phyloP scores from a whole-genome alignment of 2,888 invertebrate species.

The Patella caerulea region DNA sequence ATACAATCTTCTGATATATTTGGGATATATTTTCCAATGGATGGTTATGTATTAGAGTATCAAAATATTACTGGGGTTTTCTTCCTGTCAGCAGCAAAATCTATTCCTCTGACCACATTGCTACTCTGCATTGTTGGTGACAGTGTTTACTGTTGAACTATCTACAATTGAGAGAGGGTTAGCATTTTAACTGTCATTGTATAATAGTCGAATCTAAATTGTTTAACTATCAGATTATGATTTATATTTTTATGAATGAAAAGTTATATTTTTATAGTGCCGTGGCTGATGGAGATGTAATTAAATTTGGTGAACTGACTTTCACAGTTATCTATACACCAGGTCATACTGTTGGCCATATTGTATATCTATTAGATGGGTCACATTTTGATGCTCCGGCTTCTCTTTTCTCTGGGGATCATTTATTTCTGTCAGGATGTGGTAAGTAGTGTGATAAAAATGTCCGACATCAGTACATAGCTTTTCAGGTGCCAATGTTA shows the following conservation, averaged over 20 bases:
- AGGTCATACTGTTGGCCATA: constrained; percentile 69
- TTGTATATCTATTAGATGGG: constrained; percentile 64
- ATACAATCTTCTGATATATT: too few relatives aligned
- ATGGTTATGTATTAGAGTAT: too few relatives aligned
- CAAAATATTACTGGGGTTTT: too few relatives aligned
- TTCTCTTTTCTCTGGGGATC: constrained; percentile 68
- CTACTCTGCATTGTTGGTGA: too few relatives aligned
- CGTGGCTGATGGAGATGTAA: constrained; percentile 56
- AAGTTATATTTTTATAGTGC: constrained; percentile 42
- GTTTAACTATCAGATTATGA: not conserved
- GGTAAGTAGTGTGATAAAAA: constrained; percentile 49
- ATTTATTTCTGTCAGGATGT: constrained; percentile 65
- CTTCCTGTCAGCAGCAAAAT: too few relatives aligned
- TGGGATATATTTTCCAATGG: too few relatives aligned
- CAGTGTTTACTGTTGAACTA: too few relatives aligned
- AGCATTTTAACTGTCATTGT: not conserved
- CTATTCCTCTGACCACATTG: too few relatives aligned
- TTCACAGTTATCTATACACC: constrained; percentile 61
- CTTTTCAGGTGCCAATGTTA: too few relatives aligned
- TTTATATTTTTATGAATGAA: not conserved
- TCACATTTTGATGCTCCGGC: constrained; percentile 56
- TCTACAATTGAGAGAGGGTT: too few relatives aligned
- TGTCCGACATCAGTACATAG: too few relatives aligned
- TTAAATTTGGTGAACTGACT: constrained; percentile 61
- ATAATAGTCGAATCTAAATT: not conserved